Percentiles rank a stretch among this genome's conserved stretches.
These are phyloP conservation scores for Pseudanteris insignis DNA, from an alignment of 2,888 invertebrate genomes.

Conservation along the genomic window DNA sequence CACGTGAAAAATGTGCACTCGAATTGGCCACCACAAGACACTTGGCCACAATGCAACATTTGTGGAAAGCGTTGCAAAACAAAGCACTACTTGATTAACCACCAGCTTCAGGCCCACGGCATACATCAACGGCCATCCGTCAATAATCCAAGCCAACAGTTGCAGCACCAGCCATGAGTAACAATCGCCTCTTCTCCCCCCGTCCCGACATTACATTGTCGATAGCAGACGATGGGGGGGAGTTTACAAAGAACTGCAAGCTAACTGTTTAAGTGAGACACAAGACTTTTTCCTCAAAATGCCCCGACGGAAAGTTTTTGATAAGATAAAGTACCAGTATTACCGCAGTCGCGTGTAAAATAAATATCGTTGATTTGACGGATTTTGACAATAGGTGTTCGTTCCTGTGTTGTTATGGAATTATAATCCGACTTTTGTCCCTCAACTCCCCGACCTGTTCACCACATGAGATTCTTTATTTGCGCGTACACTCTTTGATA, in stretches of 20 bases:
- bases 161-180: constrained; percentile 53
- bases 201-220: constrained; percentile 14
- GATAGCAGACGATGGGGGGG: constrained; percentile 9
- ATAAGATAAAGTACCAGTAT: constrained; percentile 15
- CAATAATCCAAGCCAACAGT: constrained; percentile 54
- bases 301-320: background rate
- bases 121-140: constrained; percentile 75
- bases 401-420: constrained; percentile 7
- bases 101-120: constrained; percentile 79
- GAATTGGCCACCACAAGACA: constrained; percentile 74
- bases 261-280: constrained; percentile 10
- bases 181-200: constrained; percentile 40
- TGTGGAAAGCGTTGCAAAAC: constrained; percentile 81
- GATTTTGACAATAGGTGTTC: constrained; percentile 29
- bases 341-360: constrained; percentile 6
- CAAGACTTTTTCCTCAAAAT: constrained; percentile 12
- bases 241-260: no score
- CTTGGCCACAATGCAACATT: constrained; percentile 78
- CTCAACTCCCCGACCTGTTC: constrained; percentile 25
- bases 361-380: constrained; percentile 11
- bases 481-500: constrained; percentile 8
- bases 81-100: constrained; percentile 80
- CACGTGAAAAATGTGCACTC: constrained; percentile 81
- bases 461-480: constrained; percentile 42
- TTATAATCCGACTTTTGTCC: no score